Conservation (phyloP, 1,140 invertebrate genomes). For the Zaprionus africanus region DNA sequence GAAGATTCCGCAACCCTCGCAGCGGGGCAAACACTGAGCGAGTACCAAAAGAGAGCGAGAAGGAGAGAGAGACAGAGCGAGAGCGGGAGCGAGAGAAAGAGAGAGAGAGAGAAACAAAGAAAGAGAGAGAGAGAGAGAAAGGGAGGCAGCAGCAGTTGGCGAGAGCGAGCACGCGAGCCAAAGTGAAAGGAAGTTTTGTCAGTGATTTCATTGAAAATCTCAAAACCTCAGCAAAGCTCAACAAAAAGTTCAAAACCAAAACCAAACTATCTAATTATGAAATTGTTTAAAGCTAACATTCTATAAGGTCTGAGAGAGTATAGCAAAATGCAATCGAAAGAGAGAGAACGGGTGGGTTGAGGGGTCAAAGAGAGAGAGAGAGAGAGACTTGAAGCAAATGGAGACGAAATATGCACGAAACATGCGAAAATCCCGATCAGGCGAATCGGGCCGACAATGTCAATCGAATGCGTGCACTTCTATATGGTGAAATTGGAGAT, state of each 20-base stretch:
- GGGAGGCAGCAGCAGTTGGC: conserved; percentile 37
- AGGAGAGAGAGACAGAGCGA: neutral
- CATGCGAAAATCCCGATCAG: neutral
- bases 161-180: conserved; percentile 49
- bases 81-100: conserved; percentile 15
- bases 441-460: neutral
- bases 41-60: neutral
- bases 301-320: neutral
- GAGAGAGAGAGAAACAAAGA: conserved; percentile 15
- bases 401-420: neutral
- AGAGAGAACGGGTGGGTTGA: neutral
- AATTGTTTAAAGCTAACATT: conserved; percentile 1
- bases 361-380: neutral
- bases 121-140: conserved; percentile 26
- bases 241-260: conserved; percentile 68
- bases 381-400: neutral
- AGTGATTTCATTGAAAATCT: conserved; percentile 62
- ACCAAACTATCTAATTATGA: conserved; percentile 49
- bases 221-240: conserved; percentile 70
- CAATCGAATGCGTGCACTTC: conserved; percentile 36
- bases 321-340: conserved; percentile 13
- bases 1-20: conserved; percentile 92
- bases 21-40: conserved; percentile 79
- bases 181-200: conserved; percentile 71
- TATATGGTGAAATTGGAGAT: conserved; percentile 20